Evolutionary conservation across 2,113 vertebrate genomes (phyloP), one percentile per base, ranked within the genome.

Genomic region (Sus scrofa): DNA sequence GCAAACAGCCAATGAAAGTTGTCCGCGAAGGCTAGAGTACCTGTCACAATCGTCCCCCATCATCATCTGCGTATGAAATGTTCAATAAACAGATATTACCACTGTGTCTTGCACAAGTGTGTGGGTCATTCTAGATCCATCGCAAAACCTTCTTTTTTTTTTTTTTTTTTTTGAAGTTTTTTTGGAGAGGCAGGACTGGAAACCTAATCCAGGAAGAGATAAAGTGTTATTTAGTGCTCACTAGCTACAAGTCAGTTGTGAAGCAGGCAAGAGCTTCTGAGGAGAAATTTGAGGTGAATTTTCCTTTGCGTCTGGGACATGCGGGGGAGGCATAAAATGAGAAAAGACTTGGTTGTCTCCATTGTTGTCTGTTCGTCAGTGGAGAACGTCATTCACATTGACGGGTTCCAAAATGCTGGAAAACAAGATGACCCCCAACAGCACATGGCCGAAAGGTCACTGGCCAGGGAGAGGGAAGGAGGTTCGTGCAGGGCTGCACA

Each of bases 261-360:
- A 68, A 54, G 19, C 50, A 19, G 22, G n/a, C 20, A 86, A 96
- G 71, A 71, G 6, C 24, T 79, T 84, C 52, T 52, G 22, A 63
- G 85, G 26, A 67, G n/a, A 94, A 94, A 90, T 90, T 27, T 65
- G 30, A 92, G 95, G 34, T n/a, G 58, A 83, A 44, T 52, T 86
- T 60, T 2, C n/a, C 24, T n/a, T 87, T 65, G 26, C 81, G 6
- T 50, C 54, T 63, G 13, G 27, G 50, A 85, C 32, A 92, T 74
- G 9, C 60, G 30, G 14, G 50, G 58, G 27, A 95, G 67, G 9
- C 6, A 19, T 88, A 86, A 85, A 52, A 56, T 14, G 73, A 89
- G 44, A 34, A 92, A 90, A 37, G 27, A 2, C 39, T 89, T 75
- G 74, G 75, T 82, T 81, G 81, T 39, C 63, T 71, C 60, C 24